phyloP scores from a whole-genome alignment of 2,113 vertebrate species.

The Myotis brandtii region DNA sequence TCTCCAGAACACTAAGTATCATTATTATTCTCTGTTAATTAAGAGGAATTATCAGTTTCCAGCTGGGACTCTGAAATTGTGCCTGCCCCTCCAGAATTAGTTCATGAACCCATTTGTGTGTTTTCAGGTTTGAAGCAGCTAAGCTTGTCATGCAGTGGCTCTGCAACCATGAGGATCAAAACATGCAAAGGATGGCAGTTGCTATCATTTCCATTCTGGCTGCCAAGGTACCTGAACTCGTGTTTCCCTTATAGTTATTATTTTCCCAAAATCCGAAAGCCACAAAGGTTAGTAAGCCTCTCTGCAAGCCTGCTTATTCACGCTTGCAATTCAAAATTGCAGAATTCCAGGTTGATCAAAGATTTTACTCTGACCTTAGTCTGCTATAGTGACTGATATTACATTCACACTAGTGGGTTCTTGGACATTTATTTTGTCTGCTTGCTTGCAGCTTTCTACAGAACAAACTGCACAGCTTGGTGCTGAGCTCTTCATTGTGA shows the following conservation, averaged over 20 bases:
- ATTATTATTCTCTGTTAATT: background rate
- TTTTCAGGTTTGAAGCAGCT: slow-evolving; percentile 96
- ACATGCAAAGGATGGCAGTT: slow-evolving; percentile 99
- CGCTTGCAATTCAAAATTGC: background rate
- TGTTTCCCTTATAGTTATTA: background rate
- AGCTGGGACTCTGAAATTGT: slow-evolving; percentile 3
- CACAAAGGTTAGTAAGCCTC: background rate
- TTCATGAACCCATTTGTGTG: slow-evolving; percentile 51
- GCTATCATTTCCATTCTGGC: slow-evolving; percentile 99
- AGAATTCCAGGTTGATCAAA: background rate
- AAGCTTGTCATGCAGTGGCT: slow-evolving; percentile 99
- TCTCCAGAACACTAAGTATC: background rate
- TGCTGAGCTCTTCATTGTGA: slow-evolving; percentile 97
- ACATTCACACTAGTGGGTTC: background rate
- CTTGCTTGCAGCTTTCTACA: slow-evolving; percentile 93
- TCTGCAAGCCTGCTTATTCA: slow-evolving; percentile 9
- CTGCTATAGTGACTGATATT: background rate
- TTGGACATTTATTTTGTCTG: slow-evolving; percentile 35
- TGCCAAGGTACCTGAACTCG: slow-evolving; percentile 91
- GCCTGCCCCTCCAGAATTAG: background rate
- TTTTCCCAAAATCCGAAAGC: background rate
- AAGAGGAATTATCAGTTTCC: background rate
- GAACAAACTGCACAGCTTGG: slow-evolving; percentile 98
- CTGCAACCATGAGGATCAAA: slow-evolving; percentile 99
- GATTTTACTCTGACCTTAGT: slow-evolving; percentile 28